These are phyloP conservation scores for Sphaerophoria rueppellii DNA, from an alignment of 2,888 invertebrate species.

Conservation along the genomic window DNA sequence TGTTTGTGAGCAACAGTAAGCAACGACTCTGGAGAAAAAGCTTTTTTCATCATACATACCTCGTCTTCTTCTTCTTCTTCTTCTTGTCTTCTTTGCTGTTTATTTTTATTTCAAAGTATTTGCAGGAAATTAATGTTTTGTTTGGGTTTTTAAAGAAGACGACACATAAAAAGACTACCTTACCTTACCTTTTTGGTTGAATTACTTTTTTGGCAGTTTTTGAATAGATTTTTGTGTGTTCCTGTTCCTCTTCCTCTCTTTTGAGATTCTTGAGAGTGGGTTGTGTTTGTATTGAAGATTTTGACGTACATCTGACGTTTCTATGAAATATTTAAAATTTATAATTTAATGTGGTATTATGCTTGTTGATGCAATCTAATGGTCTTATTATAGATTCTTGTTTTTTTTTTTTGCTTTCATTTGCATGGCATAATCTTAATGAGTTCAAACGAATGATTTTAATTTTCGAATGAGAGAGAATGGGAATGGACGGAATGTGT, in stretches of 20 bases:
- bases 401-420: not conserved
- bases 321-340: conserved; percentile 17
- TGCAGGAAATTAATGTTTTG: conserved; percentile 72
- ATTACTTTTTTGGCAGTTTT: conserved; percentile 20
- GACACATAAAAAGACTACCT: conserved; percentile 18
- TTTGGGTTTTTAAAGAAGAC: conserved; percentile 57
- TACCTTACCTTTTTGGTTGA: conserved; percentile 6
- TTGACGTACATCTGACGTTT: not conserved
- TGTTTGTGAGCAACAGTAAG: conserved; percentile 11
- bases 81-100: not conserved
- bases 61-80: not conserved
- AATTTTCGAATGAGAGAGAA: not conserved
- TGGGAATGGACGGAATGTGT: conserved; percentile 9
- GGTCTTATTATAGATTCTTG: conserved; percentile 30
- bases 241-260: not conserved
- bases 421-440: conserved; percentile 38
- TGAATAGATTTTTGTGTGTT: conserved; percentile 13
- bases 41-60: conserved; percentile 20
- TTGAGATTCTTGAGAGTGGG: not conserved
- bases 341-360: conserved; percentile 25
- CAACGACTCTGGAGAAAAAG: conserved; percentile 39
- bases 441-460: conserved; percentile 4
- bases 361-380: conserved; percentile 60
- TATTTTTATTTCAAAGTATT: conserved; percentile 56
- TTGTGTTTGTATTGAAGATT: not conserved